Evolutionary conservation across 2,113 vertebrate genomes (phyloP).

Genomic region (Anthoscopus minutus): DNA sequence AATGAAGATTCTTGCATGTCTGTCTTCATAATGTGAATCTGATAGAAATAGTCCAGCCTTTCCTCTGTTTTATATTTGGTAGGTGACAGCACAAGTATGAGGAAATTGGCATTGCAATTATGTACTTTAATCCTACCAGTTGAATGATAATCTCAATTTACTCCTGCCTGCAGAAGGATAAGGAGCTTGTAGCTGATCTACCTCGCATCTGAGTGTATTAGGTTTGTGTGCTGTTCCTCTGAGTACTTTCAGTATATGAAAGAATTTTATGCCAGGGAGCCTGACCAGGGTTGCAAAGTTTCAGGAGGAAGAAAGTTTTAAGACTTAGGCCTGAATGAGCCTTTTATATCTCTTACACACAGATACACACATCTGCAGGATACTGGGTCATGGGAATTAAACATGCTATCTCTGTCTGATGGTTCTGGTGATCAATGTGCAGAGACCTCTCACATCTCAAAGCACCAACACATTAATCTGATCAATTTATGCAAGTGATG

Average conservation of each 20-base stretch:
- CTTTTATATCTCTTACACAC: neutral
- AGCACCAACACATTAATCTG: conserved; percentile 9
- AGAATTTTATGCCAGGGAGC: neutral
- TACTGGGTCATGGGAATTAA: neutral
- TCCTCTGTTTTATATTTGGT: neutral
- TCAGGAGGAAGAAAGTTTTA: neutral
- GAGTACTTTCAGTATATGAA: neutral
- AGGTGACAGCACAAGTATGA: neutral
- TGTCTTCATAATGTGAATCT: neutral
- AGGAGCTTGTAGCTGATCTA: neutral
- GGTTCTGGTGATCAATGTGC: neutral
- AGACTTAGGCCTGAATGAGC: neutral
- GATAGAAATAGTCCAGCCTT: neutral
- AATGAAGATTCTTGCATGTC: neutral
- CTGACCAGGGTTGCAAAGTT: neutral
- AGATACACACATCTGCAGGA: neutral
- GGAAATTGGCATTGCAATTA: neutral
- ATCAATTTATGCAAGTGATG: conserved; percentile 16
- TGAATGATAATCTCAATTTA: neutral
- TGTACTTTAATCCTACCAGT: neutral
- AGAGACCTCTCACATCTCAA: conserved; percentile 21
- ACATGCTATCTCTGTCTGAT: neutral
- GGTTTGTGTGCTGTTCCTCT: neutral
- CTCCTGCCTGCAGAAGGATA: neutral
- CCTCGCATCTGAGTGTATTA: neutral